Percentiles rank a stretch among this genome's conserved stretches.
Conservation (phyloP, 2,113 vertebrate genomes). For the Amblyornis subalaris region DNA sequence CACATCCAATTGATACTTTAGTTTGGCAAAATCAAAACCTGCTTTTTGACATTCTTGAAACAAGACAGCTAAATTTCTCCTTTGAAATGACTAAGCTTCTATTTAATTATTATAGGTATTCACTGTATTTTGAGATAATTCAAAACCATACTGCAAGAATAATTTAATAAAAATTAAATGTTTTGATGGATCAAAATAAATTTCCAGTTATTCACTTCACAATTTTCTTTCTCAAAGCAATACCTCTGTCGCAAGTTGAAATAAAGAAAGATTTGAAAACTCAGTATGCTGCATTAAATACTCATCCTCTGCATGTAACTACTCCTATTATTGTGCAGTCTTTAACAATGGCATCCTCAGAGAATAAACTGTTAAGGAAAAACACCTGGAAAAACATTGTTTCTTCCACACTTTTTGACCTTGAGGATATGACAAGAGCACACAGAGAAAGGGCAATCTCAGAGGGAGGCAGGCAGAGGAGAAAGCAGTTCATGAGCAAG, state of each 20-base stretch:
- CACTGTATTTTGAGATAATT: background rate
- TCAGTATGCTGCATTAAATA: background rate
- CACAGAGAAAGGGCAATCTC: slow-evolving; percentile 13
- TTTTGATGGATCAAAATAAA: background rate
- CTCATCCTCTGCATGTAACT: background rate
- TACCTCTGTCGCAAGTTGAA: background rate
- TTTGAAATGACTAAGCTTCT: background rate
- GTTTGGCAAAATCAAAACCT: background rate
- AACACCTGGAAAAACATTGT: background rate
- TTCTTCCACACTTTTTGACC: background rate
- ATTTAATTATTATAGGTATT: background rate
- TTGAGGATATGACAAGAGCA: background rate
- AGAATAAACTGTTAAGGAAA: background rate
- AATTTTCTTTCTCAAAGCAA: background rate
- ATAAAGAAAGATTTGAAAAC: background rate
- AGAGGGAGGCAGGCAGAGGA: background rate
- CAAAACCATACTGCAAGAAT: background rate
- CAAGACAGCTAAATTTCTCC: background rate
- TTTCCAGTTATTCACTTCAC: background rate
- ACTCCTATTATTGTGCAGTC: background rate
- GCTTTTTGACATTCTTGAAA: background rate
- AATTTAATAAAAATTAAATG: background rate
- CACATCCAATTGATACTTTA: background rate
- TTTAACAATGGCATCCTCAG: background rate
- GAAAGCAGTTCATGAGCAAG: background rate